Evolutionary conservation across 1,140 invertebrate species (phyloP).

Genomic region (Sesamia nonagrioides): DNA sequence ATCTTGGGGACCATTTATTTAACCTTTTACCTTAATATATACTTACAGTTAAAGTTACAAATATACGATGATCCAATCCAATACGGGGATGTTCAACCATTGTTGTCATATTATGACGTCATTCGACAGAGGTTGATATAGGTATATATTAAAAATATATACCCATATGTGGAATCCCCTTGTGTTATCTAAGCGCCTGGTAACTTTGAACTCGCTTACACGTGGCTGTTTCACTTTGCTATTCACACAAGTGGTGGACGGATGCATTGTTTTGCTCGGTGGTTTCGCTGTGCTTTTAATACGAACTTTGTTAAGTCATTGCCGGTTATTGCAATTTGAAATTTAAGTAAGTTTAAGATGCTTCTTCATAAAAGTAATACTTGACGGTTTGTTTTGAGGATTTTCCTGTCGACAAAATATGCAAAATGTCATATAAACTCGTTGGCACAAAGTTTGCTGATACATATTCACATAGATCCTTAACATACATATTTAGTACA

Average conservation of each 20-base stretch:
- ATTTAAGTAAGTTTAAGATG: neutral
- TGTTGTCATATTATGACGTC: neutral
- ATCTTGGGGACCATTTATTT: no score
- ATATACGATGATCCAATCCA: no score
- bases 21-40: no score
- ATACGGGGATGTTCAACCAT: neutral
- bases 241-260: neutral
- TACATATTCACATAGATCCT: no score
- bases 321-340: neutral
- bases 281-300: neutral
- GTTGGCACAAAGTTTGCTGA: no score
- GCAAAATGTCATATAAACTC: no score
- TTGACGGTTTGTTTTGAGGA: no score
- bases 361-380: no score
- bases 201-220: constrained; percentile 65
- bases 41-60: no score
- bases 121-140: neutral
- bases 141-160: neutral
- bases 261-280: neutral
- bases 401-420: no score
- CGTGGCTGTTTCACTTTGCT: constrained; percentile 63
- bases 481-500: no score
- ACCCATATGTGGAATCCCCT: neutral
- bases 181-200: constrained; percentile 65
- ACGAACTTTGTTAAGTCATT: neutral